These are phyloP conservation scores for Stramonita haemastoma DNA, from an alignment of 2,888 invertebrate genomes.

Conservation along the genomic window DNA sequence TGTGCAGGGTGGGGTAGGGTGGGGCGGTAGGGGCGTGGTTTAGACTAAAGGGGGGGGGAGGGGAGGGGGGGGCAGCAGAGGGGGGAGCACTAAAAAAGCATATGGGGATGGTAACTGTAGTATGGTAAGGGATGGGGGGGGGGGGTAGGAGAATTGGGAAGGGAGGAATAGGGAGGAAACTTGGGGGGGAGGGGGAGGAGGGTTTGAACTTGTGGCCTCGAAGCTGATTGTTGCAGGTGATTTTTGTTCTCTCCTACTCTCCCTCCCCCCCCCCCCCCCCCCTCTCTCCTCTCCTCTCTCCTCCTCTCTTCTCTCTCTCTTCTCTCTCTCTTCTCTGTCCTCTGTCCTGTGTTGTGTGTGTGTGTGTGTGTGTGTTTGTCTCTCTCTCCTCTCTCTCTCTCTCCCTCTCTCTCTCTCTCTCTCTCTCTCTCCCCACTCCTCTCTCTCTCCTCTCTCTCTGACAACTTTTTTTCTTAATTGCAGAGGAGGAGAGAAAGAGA, in stretches of 20 bases:
- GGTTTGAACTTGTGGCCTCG: too few relatives aligned
- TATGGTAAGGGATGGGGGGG: not conserved
- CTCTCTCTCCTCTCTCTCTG: not conserved
- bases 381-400: not conserved
- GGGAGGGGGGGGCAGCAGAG: not conserved
- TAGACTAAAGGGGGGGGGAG: not conserved
- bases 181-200: not conserved
- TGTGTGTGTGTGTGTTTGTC: too few relatives aligned
- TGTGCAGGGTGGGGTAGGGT: not conserved
- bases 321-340: not conserved
- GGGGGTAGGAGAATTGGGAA: not conserved
- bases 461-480: too few relatives aligned
- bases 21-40: not conserved
- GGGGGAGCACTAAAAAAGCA: too few relatives aligned
- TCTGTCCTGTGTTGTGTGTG: too few relatives aligned
- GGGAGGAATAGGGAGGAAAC: not conserved
- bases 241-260: not conserved
- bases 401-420: not conserved
- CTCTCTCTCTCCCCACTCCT: not conserved
- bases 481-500: not conserved
- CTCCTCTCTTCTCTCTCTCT: not conserved
- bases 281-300: not conserved
- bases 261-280: too few relatives aligned
- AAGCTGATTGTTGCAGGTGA: too few relatives aligned
- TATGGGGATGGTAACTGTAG: too few relatives aligned